Evolutionary conservation across 2,113 vertebrate genomes (phyloP).

Genomic region (Stomatorhinus ivindoensis): DNA sequence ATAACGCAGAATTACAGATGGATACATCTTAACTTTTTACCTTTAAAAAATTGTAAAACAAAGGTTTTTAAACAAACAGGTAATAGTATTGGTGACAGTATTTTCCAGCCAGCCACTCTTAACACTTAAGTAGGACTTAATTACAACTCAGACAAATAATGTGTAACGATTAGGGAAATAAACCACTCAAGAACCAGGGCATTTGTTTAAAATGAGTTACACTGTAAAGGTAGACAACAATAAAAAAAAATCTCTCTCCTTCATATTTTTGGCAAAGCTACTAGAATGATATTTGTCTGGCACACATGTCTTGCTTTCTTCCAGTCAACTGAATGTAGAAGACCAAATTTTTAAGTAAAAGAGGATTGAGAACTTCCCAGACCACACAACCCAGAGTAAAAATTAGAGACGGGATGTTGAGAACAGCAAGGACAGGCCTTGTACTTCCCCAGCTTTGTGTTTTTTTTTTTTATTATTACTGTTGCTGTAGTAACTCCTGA

Average conservation of each 20-base stretch:
- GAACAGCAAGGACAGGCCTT: constrained; percentile 32
- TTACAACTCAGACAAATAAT: background rate
- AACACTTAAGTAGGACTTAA: background rate
- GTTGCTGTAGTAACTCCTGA: constrained; percentile 42
- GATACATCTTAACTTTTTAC: background rate
- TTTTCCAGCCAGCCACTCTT: background rate
- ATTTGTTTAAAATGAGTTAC: background rate
- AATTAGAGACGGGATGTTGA: background rate
- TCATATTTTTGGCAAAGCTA: background rate
- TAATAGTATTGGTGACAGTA: background rate
- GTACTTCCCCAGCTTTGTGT: constrained; percentile 54
- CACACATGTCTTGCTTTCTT: background rate
- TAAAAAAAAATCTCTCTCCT: background rate
- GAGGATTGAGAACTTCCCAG: background rate
- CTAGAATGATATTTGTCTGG: background rate
- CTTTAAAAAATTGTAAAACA: background rate
- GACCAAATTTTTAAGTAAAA: background rate
- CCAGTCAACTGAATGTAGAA: background rate
- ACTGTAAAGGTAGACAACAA: background rate
- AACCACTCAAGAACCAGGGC: background rate
- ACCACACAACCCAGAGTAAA: background rate
- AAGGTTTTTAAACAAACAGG: background rate
- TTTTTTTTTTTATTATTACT: constrained; percentile 26
- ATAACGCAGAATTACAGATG: background rate
- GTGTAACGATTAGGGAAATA: background rate